Percentiles rank a stretch among this genome's conserved stretches.
phyloP scores from a whole-genome alignment of 2,888 invertebrate species.

The Parnassius apollo region DNA sequence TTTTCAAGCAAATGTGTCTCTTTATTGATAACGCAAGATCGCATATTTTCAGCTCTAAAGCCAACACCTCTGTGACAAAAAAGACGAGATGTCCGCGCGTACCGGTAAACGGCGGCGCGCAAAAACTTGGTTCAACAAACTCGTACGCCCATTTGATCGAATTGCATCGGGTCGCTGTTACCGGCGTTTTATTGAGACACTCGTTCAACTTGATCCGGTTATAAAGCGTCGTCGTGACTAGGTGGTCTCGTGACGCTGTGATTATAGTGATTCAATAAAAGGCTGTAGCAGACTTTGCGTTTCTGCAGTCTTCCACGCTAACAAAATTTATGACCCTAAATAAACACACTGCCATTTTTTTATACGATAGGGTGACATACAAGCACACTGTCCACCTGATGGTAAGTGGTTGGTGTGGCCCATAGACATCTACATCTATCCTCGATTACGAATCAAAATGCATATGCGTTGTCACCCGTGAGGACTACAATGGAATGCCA shows the following conservation, averaged over 20 bases:
- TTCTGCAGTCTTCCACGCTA: too few species aligned
- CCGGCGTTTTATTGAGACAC: background rate
- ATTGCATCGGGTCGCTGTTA: background rate
- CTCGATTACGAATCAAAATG: too few species aligned
- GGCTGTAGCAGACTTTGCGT: too few species aligned
- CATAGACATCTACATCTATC: too few species aligned
- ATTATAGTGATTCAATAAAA: conserved; percentile 42
- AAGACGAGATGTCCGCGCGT: conserved; percentile 42
- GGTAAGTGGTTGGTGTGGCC: too few species aligned
- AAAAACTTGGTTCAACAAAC: conserved; percentile 70
- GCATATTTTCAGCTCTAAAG: background rate
- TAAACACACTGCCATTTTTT: too few species aligned
- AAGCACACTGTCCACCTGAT: too few species aligned
- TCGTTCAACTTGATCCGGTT: conserved; percentile 29
- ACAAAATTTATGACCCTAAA: too few species aligned
- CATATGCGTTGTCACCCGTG: too few species aligned
- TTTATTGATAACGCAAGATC: background rate
- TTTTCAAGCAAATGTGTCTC: too few species aligned
- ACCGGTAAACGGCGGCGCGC: conserved; percentile 53
- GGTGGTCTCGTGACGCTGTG: conserved; percentile 27
- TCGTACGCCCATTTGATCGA: conserved; percentile 32
- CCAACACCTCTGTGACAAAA: conserved; percentile 34
- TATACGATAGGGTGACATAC: too few species aligned
- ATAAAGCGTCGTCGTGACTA: conserved; percentile 24
- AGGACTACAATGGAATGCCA: too few species aligned